Evolutionary conservation across 2,888 invertebrate species (phyloP).

Genomic region (Athalia circularis): DNA sequence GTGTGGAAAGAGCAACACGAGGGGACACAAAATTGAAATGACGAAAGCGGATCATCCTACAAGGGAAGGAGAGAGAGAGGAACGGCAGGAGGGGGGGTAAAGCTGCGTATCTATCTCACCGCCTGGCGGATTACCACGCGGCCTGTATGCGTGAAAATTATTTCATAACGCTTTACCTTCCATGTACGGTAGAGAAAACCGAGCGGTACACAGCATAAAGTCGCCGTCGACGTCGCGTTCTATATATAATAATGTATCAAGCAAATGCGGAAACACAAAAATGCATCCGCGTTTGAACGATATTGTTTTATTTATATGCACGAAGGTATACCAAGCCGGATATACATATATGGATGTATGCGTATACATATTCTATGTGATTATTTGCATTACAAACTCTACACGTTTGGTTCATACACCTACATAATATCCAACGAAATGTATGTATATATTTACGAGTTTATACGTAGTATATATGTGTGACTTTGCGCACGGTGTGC

Average conservation of each 20-base stretch:
- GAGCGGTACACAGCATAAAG: not conserved
- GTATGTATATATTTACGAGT: not conserved
- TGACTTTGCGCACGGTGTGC: not conserved
- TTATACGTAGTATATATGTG: not conserved
- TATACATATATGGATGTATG: no score
- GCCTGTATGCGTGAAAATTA: constrained; percentile 7
- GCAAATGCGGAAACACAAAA: not conserved
- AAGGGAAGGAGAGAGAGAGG: not conserved
- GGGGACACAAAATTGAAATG: constrained; percentile 69
- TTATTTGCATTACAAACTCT: not conserved
- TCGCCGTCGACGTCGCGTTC: no score
- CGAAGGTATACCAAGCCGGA: not conserved
- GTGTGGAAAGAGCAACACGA: constrained; percentile 55
- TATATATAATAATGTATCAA: not conserved
- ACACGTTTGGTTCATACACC: not conserved
- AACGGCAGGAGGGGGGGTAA: not conserved
- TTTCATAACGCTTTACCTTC: constrained; percentile 2
- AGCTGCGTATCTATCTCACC: constrained; percentile 20
- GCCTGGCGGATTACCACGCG: constrained; percentile 33
- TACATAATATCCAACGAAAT: not conserved
- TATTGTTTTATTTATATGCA: not conserved
- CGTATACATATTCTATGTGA: no score
- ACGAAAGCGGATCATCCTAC: constrained; percentile 68
- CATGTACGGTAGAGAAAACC: not conserved
- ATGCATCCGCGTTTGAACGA: not conserved